A percentile compares a stretch with the other conserved stretches of the same genome.
phyloP scores from a whole-genome alignment of 2,113 vertebrate species.

The Erythrocercus mccallii region DNA sequence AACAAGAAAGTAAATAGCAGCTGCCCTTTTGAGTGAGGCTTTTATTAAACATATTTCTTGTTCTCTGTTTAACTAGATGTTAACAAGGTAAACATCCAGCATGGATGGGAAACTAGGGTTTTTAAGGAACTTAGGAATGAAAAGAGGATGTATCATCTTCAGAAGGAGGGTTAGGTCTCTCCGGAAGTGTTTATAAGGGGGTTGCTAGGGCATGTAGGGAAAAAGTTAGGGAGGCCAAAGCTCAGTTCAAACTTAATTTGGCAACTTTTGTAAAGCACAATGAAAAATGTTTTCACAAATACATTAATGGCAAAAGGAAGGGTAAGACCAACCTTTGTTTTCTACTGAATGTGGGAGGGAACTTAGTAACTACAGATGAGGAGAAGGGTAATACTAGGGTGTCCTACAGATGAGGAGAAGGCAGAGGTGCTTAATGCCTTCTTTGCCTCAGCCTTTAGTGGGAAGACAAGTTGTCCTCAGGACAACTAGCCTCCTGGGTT shows the following conservation, averaged over 20 bases:
- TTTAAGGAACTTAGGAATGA: not conserved
- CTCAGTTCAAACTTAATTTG: not conserved
- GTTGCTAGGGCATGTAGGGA: not conserved
- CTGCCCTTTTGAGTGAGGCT: not conserved
- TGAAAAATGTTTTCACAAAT: not conserved
- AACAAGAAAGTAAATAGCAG: not conserved
- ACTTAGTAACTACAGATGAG: not conserved
- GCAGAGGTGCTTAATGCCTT: not conserved
- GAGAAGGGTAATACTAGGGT: too few species aligned
- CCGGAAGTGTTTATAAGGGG: not conserved
- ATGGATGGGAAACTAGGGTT: too few species aligned
- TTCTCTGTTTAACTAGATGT: not conserved
- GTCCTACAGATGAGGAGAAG: not conserved
- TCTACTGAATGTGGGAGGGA: not conserved
- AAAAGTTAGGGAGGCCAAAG: not conserved
- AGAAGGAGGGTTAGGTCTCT: not conserved
- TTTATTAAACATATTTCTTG: not conserved
- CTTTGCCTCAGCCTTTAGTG: not conserved
- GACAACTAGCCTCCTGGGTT: not conserved
- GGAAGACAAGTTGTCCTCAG: not conserved
- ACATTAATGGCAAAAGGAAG: not conserved
- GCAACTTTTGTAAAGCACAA: not conserved
- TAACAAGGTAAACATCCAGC: not conserved
- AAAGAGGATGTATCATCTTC: not conserved
- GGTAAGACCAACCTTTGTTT: not conserved